Conservation (phyloP, 2,113 vertebrate genomes). For the Rattus norvegicus region GRCr8 NC_086031.1:40140001-40140500, state of each 20-base stretch:
- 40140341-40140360: background rate
- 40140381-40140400: constrained; percentile 34
- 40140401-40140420: constrained; percentile 33
- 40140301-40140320: background rate
- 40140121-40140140: background rate
- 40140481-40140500: constrained; percentile 13
- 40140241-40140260: background rate
- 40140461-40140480: constrained; percentile 45
- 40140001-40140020: background rate
- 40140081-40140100: background rate
- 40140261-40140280: background rate
- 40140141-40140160: background rate
- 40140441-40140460: background rate
- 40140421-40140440: background rate
- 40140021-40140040: background rate
- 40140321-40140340: background rate
- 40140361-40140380: constrained; percentile 59
- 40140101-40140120: background rate
- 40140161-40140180: background rate
- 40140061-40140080: background rate
- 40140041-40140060: background rate
- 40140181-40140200: background rate
- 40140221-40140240: too few species aligned
- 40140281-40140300: background rate
- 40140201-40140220: background rate